Base-by-base conservation (phyloP, 2,797 vertebrate species). In the Pseudomugil tenellus region DNA sequence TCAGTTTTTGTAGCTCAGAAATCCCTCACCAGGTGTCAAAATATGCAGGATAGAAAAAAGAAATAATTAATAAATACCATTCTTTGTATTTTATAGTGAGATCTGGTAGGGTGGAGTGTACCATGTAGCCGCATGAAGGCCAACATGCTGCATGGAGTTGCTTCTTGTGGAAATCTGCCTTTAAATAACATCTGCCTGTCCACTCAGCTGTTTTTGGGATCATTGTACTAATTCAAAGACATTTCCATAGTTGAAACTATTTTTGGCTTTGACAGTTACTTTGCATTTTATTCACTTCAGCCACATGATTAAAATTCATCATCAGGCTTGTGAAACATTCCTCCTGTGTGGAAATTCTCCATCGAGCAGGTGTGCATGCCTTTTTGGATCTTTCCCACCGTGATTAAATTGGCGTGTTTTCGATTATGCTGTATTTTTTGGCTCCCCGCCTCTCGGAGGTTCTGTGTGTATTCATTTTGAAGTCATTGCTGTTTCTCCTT, bases 371-470 rank as follows among this genome's bases (percentile, higher is more conserved):
- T 92, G 91, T 89, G 83, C 81, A 66, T 64, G 81, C 67, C 63
- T 70, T 71, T 78, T 67, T 71, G 81, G 76, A 80, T 83, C 69
- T 76, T 86, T 88, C 85, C 81, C 84, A 81, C 72, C 71, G 6
- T 87, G 81, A 90, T 87, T 85, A 82, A 90, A 83, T 72, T 67
- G 84, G 84, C 71, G 75, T 91, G 90, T 84, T 91, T 90, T 83
- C 64, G 83, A 91, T 91, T 92, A 91, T 59, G 62, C 51, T 91
- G 86, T 92, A 72, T 89, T 86, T 76, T 89, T 91, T 92, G 90
- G 89, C 90, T 81, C 28, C 67, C 48, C 2, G 61, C 72, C 70
- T 54, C 58, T 41, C 46, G 17, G 82, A 81, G 81, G 69, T 67
- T 83, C 62, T 72, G 70, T 72, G 70, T 86, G 70, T 78, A 70